A percentile compares a stretch with the other conserved stretches of the same genome.
phyloP scores from a whole-genome alignment of 2,888 invertebrate genomes.

The Pyrochroa serraticornis region DNA sequence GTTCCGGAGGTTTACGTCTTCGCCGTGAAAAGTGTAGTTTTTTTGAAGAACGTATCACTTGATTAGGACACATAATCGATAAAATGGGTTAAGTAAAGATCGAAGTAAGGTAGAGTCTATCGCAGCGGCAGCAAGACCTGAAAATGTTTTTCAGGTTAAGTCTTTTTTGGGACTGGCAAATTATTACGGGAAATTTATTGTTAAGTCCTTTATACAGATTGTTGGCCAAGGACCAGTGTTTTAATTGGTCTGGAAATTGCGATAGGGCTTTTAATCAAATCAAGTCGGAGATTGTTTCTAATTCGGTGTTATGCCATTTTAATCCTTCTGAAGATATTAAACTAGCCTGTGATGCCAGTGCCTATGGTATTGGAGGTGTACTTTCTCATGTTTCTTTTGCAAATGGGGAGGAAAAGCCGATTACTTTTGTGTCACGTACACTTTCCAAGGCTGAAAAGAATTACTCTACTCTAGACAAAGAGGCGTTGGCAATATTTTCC shows the following conservation, averaged over 20 bases:
- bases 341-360: slow-evolving; percentile 20
- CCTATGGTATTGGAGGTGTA: slow-evolving; percentile 22
- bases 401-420: background rate
- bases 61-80: slow-evolving; percentile 41
- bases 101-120: slow-evolving; percentile 32
- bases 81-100: slow-evolving; percentile 31
- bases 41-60: slow-evolving; percentile 43
- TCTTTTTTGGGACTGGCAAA: slow-evolving; percentile 26
- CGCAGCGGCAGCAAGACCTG: slow-evolving; percentile 24
- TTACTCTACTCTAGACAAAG: slow-evolving; percentile 16
- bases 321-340: slow-evolving; percentile 7
- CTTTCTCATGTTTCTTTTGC: slow-evolving; percentile 16
- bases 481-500: slow-evolving; percentile 22
- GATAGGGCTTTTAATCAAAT: slow-evolving; percentile 22
- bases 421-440: slow-evolving; percentile 17
- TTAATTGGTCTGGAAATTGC: slow-evolving; percentile 22
- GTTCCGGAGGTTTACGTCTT: slow-evolving; percentile 40
- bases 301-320: slow-evolving; percentile 13
- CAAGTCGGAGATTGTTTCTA: slow-evolving; percentile 9
- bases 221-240: slow-evolving; percentile 16
- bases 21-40: slow-evolving; percentile 47
- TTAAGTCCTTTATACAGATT: slow-evolving; percentile 25
- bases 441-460: slow-evolving; percentile 13
- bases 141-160: slow-evolving; percentile 18
- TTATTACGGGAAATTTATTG: slow-evolving; percentile 28